Percentiles rank a stretch among this genome's conserved stretches.
Conservation (phyloP, 2,113 vertebrate genomes). For the Cnemophilus loriae region DNA sequence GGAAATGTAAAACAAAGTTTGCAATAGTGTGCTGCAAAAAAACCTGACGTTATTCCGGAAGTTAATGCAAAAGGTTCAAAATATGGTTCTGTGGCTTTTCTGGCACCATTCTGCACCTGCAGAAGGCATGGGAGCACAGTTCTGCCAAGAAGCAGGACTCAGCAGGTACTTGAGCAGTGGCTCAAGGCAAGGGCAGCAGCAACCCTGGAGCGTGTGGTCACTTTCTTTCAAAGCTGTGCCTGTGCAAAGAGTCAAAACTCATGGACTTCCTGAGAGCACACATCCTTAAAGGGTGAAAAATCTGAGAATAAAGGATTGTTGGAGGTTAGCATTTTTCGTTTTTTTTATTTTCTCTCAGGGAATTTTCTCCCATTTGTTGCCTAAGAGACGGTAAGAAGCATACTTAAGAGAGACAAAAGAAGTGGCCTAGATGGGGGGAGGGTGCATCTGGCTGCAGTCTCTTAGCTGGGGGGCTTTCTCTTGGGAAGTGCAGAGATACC, state of each 20-base stretch:
- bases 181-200: background rate
- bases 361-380: background rate
- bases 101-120: background rate
- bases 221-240: background rate
- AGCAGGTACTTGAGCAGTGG: background rate
- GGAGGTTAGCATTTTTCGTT: background rate
- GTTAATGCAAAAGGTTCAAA: background rate
- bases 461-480: background rate
- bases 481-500: background rate
- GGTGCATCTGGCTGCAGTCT: background rate
- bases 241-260: background rate
- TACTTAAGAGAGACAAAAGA: background rate
- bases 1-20: background rate
- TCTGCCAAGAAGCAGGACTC: background rate
- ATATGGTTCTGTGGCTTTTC: background rate
- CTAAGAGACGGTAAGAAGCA: background rate
- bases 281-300: background rate
- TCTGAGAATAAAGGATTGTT: background rate
- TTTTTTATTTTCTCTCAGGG: background rate
- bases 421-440: background rate
- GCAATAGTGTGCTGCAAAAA: background rate
- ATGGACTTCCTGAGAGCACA: background rate
- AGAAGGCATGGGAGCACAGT: background rate
- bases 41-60: fast-evolving
- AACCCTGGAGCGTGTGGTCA: fast-evolving